Evolutionary conservation across 1,140 invertebrate genomes (phyloP).

Genomic region (Physella acuta): DNA sequence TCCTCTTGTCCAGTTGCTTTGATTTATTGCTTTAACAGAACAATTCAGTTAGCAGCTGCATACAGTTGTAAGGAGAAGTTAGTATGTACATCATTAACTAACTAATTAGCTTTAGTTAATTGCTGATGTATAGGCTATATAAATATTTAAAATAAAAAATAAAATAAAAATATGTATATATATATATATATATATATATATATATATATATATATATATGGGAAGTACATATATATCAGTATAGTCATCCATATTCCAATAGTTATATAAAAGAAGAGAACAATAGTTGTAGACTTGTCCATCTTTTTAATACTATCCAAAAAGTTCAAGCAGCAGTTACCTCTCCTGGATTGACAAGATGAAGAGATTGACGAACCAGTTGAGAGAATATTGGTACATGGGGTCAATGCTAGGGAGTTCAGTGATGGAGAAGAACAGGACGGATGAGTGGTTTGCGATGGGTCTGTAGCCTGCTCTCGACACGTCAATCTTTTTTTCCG

Average conservation of each 20-base stretch:
- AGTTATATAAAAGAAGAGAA: too few species aligned
- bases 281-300: too few species aligned
- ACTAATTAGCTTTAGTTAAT: too few species aligned
- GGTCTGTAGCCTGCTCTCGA: constrained; percentile 80
- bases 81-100: too few species aligned
- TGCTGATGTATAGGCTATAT: background rate
- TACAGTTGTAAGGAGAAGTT: too few species aligned
- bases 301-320: too few species aligned
- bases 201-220: background rate
- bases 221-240: background rate
- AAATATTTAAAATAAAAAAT: background rate
- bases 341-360: constrained; percentile 65
- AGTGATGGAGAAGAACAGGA: constrained; percentile 88
- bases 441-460: constrained; percentile 84
- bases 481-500: constrained; percentile 71
- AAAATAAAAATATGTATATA: background rate
- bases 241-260: too few species aligned
- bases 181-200: background rate
- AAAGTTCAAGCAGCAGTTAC: too few species aligned
- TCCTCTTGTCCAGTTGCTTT: constrained; percentile 44
- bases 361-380: constrained; percentile 62
- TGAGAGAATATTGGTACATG: constrained; percentile 52
- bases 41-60: too few species aligned
- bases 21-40: constrained; percentile 39
- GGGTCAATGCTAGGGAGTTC: constrained; percentile 80